Evolutionary conservation across 2,797 vertebrate genomes (phyloP).

Genomic region (Pipistrellus pygmaeus): DNA sequence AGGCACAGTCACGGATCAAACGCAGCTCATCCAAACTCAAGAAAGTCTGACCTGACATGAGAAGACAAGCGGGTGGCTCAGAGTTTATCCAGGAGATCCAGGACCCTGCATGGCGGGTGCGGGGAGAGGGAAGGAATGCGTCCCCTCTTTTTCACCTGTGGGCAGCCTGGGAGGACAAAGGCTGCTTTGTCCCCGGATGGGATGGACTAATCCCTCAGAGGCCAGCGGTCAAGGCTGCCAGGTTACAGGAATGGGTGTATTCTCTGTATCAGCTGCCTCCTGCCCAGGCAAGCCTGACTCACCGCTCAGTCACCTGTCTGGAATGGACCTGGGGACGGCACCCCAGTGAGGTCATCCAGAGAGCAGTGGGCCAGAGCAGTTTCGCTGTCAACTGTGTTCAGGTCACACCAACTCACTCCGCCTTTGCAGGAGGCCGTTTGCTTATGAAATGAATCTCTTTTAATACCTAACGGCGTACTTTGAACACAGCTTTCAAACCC

Average conservation of each 20-base stretch:
- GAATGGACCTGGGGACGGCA: slow-evolving; percentile 11
- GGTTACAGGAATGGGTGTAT: slow-evolving; percentile 18
- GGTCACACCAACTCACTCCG: background rate
- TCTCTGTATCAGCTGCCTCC: background rate
- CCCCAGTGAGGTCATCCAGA: slow-evolving; percentile 28
- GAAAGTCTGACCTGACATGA: background rate
- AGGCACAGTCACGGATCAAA: background rate
- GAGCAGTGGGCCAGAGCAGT: background rate
- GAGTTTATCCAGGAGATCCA: background rate
- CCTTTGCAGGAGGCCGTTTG: background rate
- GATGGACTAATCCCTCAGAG: background rate
- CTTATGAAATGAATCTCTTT: background rate
- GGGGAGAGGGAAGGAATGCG: background rate
- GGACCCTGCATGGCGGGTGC: background rate
- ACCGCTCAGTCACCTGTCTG: slow-evolving; percentile 70
- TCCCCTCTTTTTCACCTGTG: background rate
- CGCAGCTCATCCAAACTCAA: slow-evolving; percentile 4
- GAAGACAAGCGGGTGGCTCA: background rate
- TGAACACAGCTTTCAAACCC: background rate
- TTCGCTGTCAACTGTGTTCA: background rate
- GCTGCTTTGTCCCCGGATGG: background rate
- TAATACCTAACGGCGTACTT: background rate
- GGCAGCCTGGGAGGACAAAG: slow-evolving; percentile 22
- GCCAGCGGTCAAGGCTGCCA: background rate
- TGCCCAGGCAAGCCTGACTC: slow-evolving; percentile 64